Percentiles rank a stretch among this genome's conserved stretches.
Evolutionary conservation across 2,113 vertebrate genomes (phyloP).

Genomic region (Plecturocebus donacophilus): DNA sequence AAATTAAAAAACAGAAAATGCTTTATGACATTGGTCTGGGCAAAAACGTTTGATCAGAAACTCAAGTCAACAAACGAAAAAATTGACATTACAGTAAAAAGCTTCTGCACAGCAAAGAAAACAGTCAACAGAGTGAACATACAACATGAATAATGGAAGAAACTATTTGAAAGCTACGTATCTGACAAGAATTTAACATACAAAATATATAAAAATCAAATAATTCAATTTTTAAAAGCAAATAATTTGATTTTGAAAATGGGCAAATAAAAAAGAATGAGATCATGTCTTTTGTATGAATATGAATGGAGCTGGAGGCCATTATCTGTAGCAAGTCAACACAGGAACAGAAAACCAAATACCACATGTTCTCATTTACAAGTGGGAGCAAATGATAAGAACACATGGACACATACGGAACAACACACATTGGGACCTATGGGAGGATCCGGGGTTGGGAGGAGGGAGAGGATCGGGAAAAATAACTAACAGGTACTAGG

Average conservation of each 20-base stretch:
- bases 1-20: background rate
- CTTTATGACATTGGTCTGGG: background rate
- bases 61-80: background rate
- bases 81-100: background rate
- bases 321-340: too few relatives aligned
- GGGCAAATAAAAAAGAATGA: too few relatives aligned
- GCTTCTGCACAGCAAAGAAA: background rate
- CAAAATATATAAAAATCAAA: background rate
- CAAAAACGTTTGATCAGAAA: background rate
- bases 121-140: background rate
- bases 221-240: background rate
- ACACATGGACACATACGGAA: too few relatives aligned
- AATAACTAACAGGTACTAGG: too few relatives aligned
- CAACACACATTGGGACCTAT: too few relatives aligned
- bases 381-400: too few relatives aligned
- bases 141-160: background rate
- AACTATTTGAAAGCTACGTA: background rate
- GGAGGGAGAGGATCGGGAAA: too few relatives aligned
- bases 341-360: too few relatives aligned
- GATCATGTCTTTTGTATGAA: too few relatives aligned
- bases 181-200: background rate
- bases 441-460: too few relatives aligned
- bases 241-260: background rate
- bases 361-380: too few relatives aligned
- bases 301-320: too few relatives aligned